phyloP scores from a whole-genome alignment of 2,888 invertebrate genomes.

The Nowickia ferox region DNA sequence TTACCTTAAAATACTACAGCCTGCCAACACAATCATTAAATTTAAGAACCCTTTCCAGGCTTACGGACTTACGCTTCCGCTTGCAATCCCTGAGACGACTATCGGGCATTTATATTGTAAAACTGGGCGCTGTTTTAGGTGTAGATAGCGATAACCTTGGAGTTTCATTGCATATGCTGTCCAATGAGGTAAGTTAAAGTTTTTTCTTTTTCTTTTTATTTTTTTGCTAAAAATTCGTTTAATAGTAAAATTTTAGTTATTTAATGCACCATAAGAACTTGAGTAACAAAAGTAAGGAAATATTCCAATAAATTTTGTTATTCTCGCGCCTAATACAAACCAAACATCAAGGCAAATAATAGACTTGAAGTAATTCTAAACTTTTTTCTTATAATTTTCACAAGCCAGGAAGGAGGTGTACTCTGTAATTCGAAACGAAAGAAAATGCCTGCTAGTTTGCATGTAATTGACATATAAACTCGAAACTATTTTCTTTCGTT shows the following conservation, averaged over 20 bases:
- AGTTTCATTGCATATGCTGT: constrained; percentile 84
- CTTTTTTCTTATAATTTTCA: no score
- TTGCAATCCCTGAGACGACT: constrained; percentile 92
- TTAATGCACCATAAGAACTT: constrained; percentile 30
- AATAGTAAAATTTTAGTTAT: constrained; percentile 21
- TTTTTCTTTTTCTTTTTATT: constrained; percentile 7
- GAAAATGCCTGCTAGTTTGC: no score
- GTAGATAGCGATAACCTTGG: constrained; percentile 86
- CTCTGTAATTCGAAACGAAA: no score
- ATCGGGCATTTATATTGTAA: constrained; percentile 92
- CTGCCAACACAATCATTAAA: constrained; percentile 73
- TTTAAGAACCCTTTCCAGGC: constrained; percentile 84
- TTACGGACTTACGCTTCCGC: constrained; percentile 91
- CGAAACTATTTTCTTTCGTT: no score
- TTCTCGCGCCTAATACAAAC: background rate
- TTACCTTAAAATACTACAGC: constrained; percentile 69
- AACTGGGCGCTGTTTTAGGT: constrained; percentile 91
- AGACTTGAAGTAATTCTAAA: background rate
- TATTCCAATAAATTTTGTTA: background rate
- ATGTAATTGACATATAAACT: no score
- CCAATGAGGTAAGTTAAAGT: constrained; percentile 85
- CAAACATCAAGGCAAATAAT: constrained; percentile 2
- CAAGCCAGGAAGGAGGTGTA: no score
- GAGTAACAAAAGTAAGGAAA: background rate
- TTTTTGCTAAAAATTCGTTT: background rate